phyloP scores from a whole-genome alignment of 92 coral and sea anemone species.

The Palythoa caribaeorum region DNA sequence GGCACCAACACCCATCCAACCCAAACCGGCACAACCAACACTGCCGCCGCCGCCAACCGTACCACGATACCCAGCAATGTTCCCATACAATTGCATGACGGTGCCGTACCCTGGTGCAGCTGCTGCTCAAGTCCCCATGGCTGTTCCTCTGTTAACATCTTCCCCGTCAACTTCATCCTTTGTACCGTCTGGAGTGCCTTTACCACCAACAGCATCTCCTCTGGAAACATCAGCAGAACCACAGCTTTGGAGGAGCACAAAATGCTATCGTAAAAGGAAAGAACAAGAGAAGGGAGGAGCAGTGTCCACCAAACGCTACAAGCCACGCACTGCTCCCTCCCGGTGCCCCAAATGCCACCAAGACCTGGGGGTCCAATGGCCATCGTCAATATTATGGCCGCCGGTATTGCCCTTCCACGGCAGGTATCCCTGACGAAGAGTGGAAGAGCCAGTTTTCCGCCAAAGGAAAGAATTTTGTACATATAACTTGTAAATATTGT shows the following conservation, averaged over 20 bases:
- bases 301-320: conserved; percentile 6
- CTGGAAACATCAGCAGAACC: not conserved
- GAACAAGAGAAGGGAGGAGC: conserved; percentile 8
- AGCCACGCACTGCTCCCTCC: conserved; percentile 36
- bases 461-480: not conserved
- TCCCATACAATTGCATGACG: conserved; percentile 4
- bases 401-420: conserved; percentile 31
- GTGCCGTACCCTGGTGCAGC: conserved; percentile 7
- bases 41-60: not conserved
- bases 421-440: not conserved
- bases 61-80: not conserved
- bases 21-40: not conserved
- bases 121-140: not conserved
- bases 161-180: not conserved
- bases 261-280: not conserved
- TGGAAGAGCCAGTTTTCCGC: not conserved
- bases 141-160: not conserved
- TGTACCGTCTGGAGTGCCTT: not conserved
- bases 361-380: not conserved
- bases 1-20: too few species aligned
- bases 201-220: not conserved
- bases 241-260: not conserved
- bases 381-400: conserved; percentile 43
- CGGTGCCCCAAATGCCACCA: conserved; percentile 13
- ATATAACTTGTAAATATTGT: not conserved